Evolutionary conservation across 2,797 vertebrate species (phyloP), one percentile per base, ranked within the genome.

Genomic region (Oreochromis mossambicus): DNA sequence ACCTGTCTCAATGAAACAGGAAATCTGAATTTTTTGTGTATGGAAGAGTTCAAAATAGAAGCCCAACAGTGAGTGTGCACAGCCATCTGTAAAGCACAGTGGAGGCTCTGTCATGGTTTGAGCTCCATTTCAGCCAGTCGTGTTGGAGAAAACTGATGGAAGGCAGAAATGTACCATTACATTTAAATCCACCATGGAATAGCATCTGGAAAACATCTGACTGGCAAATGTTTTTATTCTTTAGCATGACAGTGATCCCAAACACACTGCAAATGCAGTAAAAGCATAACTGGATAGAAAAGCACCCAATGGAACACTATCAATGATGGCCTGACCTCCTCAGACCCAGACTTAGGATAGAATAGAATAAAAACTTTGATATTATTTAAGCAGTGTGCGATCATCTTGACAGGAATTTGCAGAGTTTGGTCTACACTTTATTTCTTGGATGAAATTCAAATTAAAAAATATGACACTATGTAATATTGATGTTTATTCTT

Each of bases 91-190:
- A 21, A 66, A 66, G 34, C 4, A 41, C 5, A 12, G 61, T 68
- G 63, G n/a, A 21, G 36, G 63, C 63, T 68, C 63, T 6, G 12
- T 38, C n/a, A 0, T 24, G 12, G 36, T 66, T 38, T 0, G 34
- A 8, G 19, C 61, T 66, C 11, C 19, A 66, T 66, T 68, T 43
- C 63, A 68, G 21, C 38, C n/a, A 10, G 36, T 24, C 13, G 21
- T 43, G 63, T 24, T 26, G 38, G 38, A 43, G 63, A 6, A 15
- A 24, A 24, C 8, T 4, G 13, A 15, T 68, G 38, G 13, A 48
- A 48, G 7, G 15, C 7, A 66, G 34, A 38, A 38, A 66, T 5
- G 2, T 41, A 21, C 34, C 43, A 26, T 26, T 15, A 46, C 8
- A 26, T 43, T 2, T 2, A 43, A 43, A 46, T 11, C 13, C 63